Evolutionary conservation across 2,797 vertebrate species (phyloP).

Genomic region (Gallinago stenura): DNA sequence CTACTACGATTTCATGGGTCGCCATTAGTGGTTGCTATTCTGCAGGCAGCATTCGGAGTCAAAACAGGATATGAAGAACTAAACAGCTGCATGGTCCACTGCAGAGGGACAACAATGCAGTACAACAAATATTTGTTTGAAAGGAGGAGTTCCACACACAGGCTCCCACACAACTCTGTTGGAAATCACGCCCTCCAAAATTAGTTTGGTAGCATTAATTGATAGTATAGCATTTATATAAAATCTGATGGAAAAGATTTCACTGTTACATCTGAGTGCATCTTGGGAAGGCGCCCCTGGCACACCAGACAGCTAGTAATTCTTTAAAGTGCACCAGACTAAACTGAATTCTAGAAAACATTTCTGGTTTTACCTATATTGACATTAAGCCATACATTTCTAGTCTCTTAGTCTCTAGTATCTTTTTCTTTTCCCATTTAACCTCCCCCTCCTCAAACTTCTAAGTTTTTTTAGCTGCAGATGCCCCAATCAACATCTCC

Average conservation of each 20-base stretch:
- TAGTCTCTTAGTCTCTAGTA: not conserved
- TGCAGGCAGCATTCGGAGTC: not conserved
- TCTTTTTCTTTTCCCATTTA: not conserved
- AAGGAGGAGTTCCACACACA: not conserved
- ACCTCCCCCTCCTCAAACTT: not conserved
- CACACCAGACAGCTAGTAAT: not conserved
- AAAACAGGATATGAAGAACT: not conserved
- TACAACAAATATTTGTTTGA: not conserved
- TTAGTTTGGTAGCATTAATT: not conserved
- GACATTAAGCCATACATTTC: not conserved
- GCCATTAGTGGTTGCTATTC: not conserved
- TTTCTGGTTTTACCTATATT: not conserved
- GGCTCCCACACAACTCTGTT: not conserved
- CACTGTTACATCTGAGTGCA: not conserved
- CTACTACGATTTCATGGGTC: not conserved
- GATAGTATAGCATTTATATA: not conserved
- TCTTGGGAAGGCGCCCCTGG: accelerated
- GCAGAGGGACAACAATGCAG: not conserved
- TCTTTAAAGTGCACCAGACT: not conserved
- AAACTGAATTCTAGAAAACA: not conserved
- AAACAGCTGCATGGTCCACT: not conserved
- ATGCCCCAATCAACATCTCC: not conserved
- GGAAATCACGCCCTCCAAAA: not conserved
- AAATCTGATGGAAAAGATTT: not conserved
- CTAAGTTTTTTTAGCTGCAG: not conserved